Percentiles rank a stretch among this genome's conserved stretches.
phyloP scores from a whole-genome alignment of 2,888 invertebrate genomes.

The Flexamia atlantica region DNA sequence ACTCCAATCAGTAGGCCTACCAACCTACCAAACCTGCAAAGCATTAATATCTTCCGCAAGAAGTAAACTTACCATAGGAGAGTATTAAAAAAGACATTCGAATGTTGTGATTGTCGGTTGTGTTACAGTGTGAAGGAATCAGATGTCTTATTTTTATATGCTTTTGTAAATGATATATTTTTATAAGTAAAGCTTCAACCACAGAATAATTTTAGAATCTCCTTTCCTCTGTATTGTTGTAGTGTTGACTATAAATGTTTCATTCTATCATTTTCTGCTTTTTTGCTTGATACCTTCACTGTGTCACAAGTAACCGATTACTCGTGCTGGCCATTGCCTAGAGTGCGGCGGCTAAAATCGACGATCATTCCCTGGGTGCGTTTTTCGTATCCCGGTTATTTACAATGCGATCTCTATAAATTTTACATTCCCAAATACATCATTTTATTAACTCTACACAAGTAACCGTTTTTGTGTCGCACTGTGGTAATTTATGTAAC shows the following conservation, averaged over 20 bases:
- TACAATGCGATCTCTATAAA: no score
- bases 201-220: not conserved
- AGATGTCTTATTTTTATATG: constrained; percentile 29
- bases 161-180: constrained; percentile 27
- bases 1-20: constrained; percentile 73
- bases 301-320: no score
- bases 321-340: no score
- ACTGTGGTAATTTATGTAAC: no score
- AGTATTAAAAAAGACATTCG: not conserved
- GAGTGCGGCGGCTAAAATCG: no score
- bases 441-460: no score
- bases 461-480: no score
- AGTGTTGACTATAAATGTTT: not conserved
- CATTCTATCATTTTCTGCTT: no score
- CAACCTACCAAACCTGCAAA: constrained; percentile 74
- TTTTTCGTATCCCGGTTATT: no score
- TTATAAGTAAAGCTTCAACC: not conserved
- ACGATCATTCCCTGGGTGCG: no score
- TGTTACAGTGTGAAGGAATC: constrained; percentile 7
- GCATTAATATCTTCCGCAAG: constrained; percentile 75
- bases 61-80: constrained; percentile 71
- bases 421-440: no score
- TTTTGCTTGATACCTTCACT: no score
- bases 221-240: not conserved
- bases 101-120: constrained; percentile 16